phyloP scores from a whole-genome alignment of 2,113 vertebrate species.

The Pseudorasbora parva region DNA sequence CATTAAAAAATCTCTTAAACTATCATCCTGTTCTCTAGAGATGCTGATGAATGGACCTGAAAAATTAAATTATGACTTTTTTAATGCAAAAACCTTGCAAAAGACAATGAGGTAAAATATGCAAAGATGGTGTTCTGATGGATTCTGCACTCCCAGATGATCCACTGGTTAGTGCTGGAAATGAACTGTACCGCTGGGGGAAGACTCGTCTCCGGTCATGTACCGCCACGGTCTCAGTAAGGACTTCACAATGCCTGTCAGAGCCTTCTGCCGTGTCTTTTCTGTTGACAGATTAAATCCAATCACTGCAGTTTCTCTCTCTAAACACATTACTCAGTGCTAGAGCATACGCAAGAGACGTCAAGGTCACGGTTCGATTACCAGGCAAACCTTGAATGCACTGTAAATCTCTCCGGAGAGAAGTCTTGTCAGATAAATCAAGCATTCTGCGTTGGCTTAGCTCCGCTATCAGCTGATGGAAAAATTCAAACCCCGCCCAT shows the following conservation, averaged over 20 bases:
- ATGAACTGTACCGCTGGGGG: slow-evolving; percentile 2
- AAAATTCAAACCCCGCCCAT: no score
- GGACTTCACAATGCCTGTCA: slow-evolving; percentile 72
- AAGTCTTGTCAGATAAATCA: background rate
- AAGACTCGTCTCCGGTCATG: slow-evolving; percentile 61
- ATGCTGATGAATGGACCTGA: background rate
- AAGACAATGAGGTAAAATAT: background rate
- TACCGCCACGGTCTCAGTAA: slow-evolving; percentile 78
- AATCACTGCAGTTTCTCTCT: slow-evolving; percentile 1
- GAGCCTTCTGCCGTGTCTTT: slow-evolving; percentile 36
- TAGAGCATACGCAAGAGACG: background rate
- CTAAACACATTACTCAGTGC: background rate
- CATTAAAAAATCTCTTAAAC: background rate
- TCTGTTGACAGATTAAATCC: slow-evolving; percentile 22
- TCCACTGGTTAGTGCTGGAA: background rate
- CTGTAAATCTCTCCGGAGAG: background rate
- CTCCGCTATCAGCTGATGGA: no score
- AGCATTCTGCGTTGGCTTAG: no score
- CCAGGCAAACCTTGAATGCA: background rate
- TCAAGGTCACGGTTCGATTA: background rate
- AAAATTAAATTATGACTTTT: background rate
- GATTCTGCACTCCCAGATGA: background rate
- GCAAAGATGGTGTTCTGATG: background rate
- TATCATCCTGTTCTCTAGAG: background rate
- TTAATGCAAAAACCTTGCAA: background rate